Base-by-base conservation (phyloP, 2,797 vertebrate species). In the Pseudotriccus pelzelni region DNA sequence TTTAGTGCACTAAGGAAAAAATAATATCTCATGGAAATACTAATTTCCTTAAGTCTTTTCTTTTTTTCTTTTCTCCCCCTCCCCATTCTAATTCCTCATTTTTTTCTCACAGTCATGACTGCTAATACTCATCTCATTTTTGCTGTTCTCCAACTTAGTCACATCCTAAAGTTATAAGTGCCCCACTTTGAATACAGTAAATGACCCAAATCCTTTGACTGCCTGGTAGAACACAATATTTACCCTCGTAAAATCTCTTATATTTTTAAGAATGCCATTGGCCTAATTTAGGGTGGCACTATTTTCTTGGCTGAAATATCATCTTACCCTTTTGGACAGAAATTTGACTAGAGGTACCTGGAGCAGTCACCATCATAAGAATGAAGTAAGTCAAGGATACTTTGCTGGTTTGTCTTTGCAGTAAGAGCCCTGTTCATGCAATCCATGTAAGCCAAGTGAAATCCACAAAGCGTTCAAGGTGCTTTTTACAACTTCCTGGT, bases 121-220 rank as follows among this genome's bases (percentile, higher is more conserved):
- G 44, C 22, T 25, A 80, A 77, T 36, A 46, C 1, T 23, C 20
- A n/a, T 43, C 25, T 63, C 3, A 10, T 44, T 23, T 69, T 50
- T 73, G 11, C 15, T 74, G 30, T 37, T 76, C 49, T 84, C 23
- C 55, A 91, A 5, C 4, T 76, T 49, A 41, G 50, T 14, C 47
- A 4, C 30, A 56, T 30, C 25, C 37, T 70, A 15, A 78, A 82
- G 18, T 50, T 83, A 0, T 14, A 56, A 67, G 18, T 53, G 30
- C 4, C 19, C 8, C n/a, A 59, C 20, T 11, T 2, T 34, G 27
- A 59, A n/a, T 15, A 37, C 18, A 28, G 9, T 12, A 68, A 23
- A 39, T 0, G 1, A 46, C 21, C 7, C 12, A 46, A 92, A 44
- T 7, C 13, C 15, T 82, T 82, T 0, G 0, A 56, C 14, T 47